Conservation (phyloP, 2,797 vertebrate species). For the Tragelaphus oryx region DNA sequence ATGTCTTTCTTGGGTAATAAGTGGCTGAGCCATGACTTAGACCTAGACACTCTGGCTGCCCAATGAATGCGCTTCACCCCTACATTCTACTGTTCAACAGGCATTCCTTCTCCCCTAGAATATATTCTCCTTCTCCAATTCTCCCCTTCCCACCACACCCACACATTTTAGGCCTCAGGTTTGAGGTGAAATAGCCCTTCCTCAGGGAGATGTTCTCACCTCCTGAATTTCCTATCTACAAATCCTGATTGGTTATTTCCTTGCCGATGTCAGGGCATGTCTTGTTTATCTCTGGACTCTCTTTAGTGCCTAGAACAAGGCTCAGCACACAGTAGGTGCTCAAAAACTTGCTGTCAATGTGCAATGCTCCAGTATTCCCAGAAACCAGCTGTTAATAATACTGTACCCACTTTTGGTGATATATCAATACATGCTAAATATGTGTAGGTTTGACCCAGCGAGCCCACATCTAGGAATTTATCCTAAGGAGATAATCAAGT, state of each 20-base stretch:
- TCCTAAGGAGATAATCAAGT: background rate
- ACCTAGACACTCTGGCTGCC: background rate
- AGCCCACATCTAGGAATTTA: background rate
- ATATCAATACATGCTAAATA: background rate
- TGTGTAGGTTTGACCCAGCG: background rate
- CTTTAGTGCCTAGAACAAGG: background rate
- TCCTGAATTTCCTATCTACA: background rate
- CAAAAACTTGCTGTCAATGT: background rate
- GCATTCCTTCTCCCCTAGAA: background rate
- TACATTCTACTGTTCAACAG: no score
- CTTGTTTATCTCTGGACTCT: background rate
- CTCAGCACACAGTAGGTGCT: background rate
- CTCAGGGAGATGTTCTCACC: background rate
- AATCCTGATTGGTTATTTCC: background rate
- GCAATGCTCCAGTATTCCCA: background rate
- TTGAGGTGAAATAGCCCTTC: background rate
- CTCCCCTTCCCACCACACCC: background rate
- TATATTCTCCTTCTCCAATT: background rate
- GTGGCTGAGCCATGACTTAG: background rate
- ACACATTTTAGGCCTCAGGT: background rate
- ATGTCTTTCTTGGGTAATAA: background rate
- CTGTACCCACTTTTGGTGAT: background rate
- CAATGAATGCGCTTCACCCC: no score
- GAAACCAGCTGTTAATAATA: background rate
- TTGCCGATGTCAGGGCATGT: accelerated